These are phyloP conservation scores for Perizoma affinitatum DNA, from an alignment of 2,888 invertebrate species.

Conservation along the genomic window DNA sequence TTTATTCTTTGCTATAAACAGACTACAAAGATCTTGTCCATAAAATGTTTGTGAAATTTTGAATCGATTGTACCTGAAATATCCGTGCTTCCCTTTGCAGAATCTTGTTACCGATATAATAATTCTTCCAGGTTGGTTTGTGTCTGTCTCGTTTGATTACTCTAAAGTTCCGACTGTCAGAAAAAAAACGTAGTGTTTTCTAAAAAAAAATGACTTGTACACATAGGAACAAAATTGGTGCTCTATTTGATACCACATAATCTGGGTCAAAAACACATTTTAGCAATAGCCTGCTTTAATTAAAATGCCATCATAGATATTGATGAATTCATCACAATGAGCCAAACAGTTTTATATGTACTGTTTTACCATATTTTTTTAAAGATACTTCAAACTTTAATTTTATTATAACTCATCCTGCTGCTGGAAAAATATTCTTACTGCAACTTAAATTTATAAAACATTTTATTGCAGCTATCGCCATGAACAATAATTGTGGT, in stretches of 20 bases:
- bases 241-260: conserved; percentile 17
- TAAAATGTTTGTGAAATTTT: conserved; percentile 30
- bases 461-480: background rate
- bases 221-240: conserved; percentile 2
- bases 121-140: conserved; percentile 17
- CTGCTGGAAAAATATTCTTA: too few species aligned
- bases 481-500: conserved; percentile 73
- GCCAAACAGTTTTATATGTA: background rate
- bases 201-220: conserved; percentile 1
- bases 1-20: conserved; percentile 24
- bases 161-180: background rate
- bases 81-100: conserved; percentile 32
- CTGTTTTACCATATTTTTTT: too few species aligned
- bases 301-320: background rate
- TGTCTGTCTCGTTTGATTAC: conserved; percentile 21
- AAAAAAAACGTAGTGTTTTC: background rate
- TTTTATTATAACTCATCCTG: too few species aligned
- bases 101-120: conserved; percentile 30
- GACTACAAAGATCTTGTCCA: conserved; percentile 7
- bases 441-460: background rate
- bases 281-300: background rate
- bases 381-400: too few species aligned
- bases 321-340: background rate
- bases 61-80: conserved; percentile 29
- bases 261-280: conserved; percentile 28